Conservation (phyloP, 2,113 vertebrate genomes). For the Chitala chitala region DNA sequence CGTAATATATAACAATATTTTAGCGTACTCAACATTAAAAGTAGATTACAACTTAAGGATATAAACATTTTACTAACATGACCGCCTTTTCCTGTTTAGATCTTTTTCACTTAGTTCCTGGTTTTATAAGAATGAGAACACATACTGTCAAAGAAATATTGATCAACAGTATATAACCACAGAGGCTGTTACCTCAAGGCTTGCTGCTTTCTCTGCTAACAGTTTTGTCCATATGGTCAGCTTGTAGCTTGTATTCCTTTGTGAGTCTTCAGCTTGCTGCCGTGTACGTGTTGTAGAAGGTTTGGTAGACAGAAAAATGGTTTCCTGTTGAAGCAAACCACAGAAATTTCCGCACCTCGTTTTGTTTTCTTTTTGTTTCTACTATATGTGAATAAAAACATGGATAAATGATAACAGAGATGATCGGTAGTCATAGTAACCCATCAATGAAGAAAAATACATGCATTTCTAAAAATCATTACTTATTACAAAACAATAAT, state of each 20-base stretch:
- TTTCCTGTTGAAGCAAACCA: conserved; percentile 8
- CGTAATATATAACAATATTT: not conserved
- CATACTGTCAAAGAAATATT: not conserved
- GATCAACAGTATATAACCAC: not conserved
- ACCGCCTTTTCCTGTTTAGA: not conserved
- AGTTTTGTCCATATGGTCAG: not conserved
- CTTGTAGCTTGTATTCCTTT: not conserved
- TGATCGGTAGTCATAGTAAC: not conserved
- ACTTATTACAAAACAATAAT: no score
- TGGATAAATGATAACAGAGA: not conserved
- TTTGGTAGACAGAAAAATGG: conserved; percentile 1
- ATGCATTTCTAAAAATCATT: no score
- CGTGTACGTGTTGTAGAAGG: not conserved
- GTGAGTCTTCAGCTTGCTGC: not conserved
- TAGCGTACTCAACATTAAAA: not conserved
- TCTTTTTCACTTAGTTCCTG: not conserved
- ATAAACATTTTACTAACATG: not conserved
- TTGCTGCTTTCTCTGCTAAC: not conserved
- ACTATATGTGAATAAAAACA: not conserved
- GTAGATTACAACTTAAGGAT: not conserved
- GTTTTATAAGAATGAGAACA: not conserved
- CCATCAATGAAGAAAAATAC: not conserved
- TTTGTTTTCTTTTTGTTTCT: not conserved
- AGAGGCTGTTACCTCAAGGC: not conserved
- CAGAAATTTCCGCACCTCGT: not conserved